Percentiles rank a stretch among this genome's conserved stretches.
These are phyloP conservation scores for Liasis olivaceus DNA, from an alignment of 2,797 vertebrate genomes.

Conservation along the genomic window DNA sequence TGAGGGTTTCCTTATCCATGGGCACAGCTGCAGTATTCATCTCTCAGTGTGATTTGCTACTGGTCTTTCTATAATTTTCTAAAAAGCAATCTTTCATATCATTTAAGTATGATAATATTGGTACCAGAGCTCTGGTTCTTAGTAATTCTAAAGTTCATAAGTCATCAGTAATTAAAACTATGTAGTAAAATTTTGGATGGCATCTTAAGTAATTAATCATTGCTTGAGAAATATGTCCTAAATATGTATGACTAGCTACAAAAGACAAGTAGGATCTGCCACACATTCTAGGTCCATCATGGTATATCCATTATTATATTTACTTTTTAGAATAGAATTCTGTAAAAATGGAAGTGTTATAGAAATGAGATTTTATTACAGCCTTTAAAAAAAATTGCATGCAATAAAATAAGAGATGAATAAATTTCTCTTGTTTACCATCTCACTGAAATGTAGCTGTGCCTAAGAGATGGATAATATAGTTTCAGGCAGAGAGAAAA, in stretches of 20 bases:
- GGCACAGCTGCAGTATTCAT: not conserved
- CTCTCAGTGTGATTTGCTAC: not conserved
- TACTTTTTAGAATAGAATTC: not conserved
- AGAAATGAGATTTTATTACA: not conserved
- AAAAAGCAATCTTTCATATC: not conserved
- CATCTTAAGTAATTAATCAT: not conserved
- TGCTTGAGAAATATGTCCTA: not conserved
- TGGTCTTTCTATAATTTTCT: not conserved
- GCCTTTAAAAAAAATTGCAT: slow-evolving; percentile 10
- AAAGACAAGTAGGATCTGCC: not conserved
- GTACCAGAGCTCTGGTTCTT: not conserved
- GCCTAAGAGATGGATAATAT: slow-evolving; percentile 22
- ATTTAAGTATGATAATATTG: too few species aligned
- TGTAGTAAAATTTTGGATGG: not conserved
- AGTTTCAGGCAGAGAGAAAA: slow-evolving; percentile 4
- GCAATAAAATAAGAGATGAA: slow-evolving; percentile 14
- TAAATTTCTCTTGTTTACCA: slow-evolving; percentile 19
- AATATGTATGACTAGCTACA: not conserved
- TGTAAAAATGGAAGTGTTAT: not conserved
- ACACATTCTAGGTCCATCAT: not conserved
- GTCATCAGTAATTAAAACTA: not conserved
- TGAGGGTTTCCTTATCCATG: not conserved
- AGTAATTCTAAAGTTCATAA: not conserved
- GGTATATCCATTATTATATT: not conserved
- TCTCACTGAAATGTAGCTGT: slow-evolving; percentile 16